Conservation (phyloP, 2,113 vertebrate species). For the Mobula birostris region DNA sequence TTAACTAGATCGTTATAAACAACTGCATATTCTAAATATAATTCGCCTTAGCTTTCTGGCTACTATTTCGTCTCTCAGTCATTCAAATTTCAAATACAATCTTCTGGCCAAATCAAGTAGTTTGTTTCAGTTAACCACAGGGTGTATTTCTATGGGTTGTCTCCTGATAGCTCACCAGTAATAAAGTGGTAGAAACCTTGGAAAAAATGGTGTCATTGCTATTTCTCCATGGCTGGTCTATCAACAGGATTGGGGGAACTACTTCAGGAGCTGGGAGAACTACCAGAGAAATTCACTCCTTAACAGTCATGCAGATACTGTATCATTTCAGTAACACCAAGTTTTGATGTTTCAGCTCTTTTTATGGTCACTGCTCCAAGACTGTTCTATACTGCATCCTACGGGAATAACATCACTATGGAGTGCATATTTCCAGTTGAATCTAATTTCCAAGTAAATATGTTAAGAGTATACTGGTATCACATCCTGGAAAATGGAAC, state of each 20-base stretch:
- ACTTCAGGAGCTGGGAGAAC: neutral
- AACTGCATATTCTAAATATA: neutral
- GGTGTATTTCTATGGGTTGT: neutral
- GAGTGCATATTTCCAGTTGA: conserved; percentile 69
- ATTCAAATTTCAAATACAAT: neutral
- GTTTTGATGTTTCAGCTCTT: conserved; percentile 57
- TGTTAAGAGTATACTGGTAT: conserved; percentile 66
- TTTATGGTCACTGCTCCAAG: conserved; percentile 65
- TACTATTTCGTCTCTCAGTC: neutral
- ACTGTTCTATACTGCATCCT: conserved; percentile 52
- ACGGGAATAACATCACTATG: conserved; percentile 62
- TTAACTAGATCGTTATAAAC: neutral
- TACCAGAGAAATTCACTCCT: neutral
- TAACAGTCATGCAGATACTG: neutral
- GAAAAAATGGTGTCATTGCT: neutral
- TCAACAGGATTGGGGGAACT: too few species aligned
- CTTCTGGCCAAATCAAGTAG: neutral
- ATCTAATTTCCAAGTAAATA: conserved; percentile 40
- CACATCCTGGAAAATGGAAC: accelerated
- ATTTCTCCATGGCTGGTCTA: neutral
- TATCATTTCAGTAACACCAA: neutral
- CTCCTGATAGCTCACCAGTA: neutral
- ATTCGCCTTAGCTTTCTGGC: too few species aligned
- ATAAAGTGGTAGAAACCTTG: neutral
- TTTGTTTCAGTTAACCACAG: neutral